Evolutionary conservation across 2,888 invertebrate species (phyloP).

Genomic region (Tillus elongatus): DNA sequence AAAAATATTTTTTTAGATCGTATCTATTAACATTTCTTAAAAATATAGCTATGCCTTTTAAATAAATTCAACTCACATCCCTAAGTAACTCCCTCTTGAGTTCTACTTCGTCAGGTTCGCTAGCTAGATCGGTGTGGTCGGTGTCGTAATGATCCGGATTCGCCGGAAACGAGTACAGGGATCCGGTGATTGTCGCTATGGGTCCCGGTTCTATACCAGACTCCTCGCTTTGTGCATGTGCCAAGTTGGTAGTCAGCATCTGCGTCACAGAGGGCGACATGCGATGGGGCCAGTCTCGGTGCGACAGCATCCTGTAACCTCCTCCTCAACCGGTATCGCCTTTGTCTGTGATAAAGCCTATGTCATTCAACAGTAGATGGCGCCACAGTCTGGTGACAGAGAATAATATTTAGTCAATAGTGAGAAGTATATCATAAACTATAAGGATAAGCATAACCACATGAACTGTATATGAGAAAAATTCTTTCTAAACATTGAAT

Average conservation of each 20-base stretch:
- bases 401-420: too few relatives aligned
- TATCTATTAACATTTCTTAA: too few relatives aligned
- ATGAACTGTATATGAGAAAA: too few relatives aligned
- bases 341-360: conserved; percentile 13
- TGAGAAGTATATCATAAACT: too few relatives aligned
- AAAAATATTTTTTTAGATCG: too few relatives aligned
- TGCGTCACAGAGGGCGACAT: conserved; percentile 39
- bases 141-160: conserved; percentile 62
- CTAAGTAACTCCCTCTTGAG: conserved; percentile 65
- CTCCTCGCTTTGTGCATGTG: conserved; percentile 44
- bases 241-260: conserved; percentile 31
- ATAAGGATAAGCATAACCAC: too few relatives aligned
- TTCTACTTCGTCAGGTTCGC: conserved; percentile 71
- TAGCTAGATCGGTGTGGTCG: conserved; percentile 71
- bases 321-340: too few relatives aligned
- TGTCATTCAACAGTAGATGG: not conserved
- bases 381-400: too few relatives aligned
- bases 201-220: conserved; percentile 58
- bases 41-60: too few relatives aligned
- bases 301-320: conserved; percentile 36
- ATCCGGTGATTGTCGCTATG: conserved; percentile 64
- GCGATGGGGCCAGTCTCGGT: conserved; percentile 41
- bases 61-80: conserved; percentile 77
- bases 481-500: too few relatives aligned
- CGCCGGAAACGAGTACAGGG: conserved; percentile 47